Base-by-base conservation (phyloP, 2,888 invertebrate genomes). In the Tenthredo scrophulariae region DNA sequence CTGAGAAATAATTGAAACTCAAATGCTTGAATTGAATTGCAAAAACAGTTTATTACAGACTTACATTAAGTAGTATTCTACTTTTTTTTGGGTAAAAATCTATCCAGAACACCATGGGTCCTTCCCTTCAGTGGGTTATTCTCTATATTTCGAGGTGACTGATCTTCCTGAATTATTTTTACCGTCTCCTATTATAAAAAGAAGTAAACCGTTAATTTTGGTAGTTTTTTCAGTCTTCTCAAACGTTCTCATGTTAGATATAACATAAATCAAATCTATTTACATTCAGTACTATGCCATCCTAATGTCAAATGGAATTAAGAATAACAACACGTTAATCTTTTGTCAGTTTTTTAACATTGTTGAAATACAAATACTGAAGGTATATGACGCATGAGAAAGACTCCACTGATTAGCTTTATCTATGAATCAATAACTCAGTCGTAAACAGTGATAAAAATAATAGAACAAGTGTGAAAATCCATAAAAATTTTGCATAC, bases 11-110 rank as follows among this genome's bases (percentile, higher is more conserved):
- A 70, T 70, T 70, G 33, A 4, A 2, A 37, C 18, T 15, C 37
- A 70, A 37, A n/a, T 70, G 37, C 26, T 70, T 18, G 13, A 22
- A 62, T 26, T 33, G 18, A 29, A 40, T 74, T 43, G 43, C 22
- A 26, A 43, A 5, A 67, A 67, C 15, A n/a, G 15, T 77, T 77
- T 3, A 33, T 77, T 18, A 54, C 15, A 54, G 72, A 26, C 7
- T 33, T 62, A 50, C 7, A 75, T 5, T 54, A 54, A 62, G 62
- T 43, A 74, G 84, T 84, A 67, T 86, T 43, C 72, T 82, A 58
- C 87, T 87, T 37, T 86, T 86, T 92, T 90, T 95, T 96, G 6
- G 96, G 93, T 90, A 96, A 94, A 94, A 97, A 97, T 92, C 97
- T 95, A 91, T 97, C 96, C 67, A 97, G 94, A 54, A 96, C 96